Base-by-base conservation (phyloP, 1,140 invertebrate species). In the Cepaea nemoralis region DNA sequence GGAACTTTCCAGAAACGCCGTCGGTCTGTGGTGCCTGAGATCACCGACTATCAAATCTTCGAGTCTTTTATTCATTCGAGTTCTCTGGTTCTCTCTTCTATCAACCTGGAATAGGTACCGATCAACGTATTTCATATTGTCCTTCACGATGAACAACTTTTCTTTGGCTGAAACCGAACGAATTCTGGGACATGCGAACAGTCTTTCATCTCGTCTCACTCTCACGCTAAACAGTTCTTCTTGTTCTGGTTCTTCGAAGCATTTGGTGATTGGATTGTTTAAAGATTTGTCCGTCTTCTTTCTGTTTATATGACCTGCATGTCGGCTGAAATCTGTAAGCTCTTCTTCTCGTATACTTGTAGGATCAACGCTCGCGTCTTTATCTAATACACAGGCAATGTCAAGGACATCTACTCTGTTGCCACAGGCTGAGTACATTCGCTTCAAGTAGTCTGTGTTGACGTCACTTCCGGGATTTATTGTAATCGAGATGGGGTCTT, bases 361-460 rank as follows among this genome's bases (percentile, higher is more conserved):
- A n/a, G n/a, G n/a, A n/a, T n/a, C n/a, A n/a, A n/a, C n/a, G n/a
- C n/a, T n/a, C n/a, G n/a, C n/a, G n/a, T n/a, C n/a, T n/a, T n/a
- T n/a, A n/a, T n/a, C n/a, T n/a, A n/a, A n/a, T n/a, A n/a, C n/a
- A n/a, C n/a, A n/a, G n/a, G n/a, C n/a, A 10, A 45, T 45, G 42
- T 45, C 42, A 10, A 10, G 6, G 42, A 10, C 16, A 45, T 45
- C 42, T 45, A 6, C 19, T 24, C 24, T 39, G 14, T 71, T 37
- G 10, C 69, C 69, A 27, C 1, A 39, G 1, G 37, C 37, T 10
- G 69, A 71, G 40, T 71, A 71, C 1, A 39, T 40, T 2, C 40
- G 35, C 37, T 10, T 71, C 8, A 71, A 37, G 27, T 39, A 71
- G 19, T 71, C 22, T 37, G 69, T 31, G 69, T 71, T 71, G 69